Conservation (phyloP, 2,113 vertebrate genomes). For the Aspiorhynchus laticeps region DNA sequence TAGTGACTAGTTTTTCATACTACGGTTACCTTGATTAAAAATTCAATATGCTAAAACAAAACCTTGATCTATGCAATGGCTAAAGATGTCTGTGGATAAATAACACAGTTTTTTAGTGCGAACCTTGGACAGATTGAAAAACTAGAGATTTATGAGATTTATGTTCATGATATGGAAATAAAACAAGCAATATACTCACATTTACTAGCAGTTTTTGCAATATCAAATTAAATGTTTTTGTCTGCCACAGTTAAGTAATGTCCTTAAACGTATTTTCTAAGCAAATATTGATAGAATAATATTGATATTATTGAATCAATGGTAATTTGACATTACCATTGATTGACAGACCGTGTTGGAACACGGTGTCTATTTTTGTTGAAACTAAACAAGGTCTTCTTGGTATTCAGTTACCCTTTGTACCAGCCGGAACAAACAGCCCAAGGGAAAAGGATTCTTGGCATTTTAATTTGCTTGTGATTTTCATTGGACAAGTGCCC, state of each 20-base stretch:
- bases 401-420: background rate
- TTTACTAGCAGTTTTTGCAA: background rate
- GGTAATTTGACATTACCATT: background rate
- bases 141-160: background rate
- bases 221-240: background rate
- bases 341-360: too few relatives aligned
- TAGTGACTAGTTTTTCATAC: background rate
- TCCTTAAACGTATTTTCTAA: background rate
- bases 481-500: background rate
- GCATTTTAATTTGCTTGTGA: background rate
- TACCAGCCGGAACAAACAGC: background rate
- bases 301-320: too few relatives aligned
- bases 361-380: background rate
- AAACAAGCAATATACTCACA: background rate
- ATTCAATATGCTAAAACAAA: background rate
- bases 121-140: background rate
- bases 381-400: background rate
- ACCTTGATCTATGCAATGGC: background rate
- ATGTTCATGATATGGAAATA: background rate
- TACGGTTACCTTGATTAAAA: background rate
- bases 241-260: background rate
- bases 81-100: background rate
- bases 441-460: background rate
- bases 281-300: background rate
- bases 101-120: background rate